Base-by-base conservation (phyloP, 2,888 invertebrate genomes). In the Microchrysa polita region DNA sequence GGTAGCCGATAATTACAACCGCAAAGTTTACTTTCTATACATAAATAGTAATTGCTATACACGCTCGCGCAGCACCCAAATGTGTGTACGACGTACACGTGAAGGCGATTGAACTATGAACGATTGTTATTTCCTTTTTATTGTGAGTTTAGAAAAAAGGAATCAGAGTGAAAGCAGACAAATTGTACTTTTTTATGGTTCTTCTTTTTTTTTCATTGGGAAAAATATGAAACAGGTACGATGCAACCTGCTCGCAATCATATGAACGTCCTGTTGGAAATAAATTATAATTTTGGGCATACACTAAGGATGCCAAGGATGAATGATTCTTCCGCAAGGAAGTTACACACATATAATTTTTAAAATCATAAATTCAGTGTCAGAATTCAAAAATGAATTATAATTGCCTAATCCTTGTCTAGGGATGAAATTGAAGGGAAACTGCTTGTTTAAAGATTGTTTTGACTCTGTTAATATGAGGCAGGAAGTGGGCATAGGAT, bases 1-100 rank as follows among this genome's bases (percentile, higher is more conserved):
- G 67, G 67, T 69, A 57, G 42, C 53, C 57, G 16, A 57, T 69
- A 69, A 69, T 69, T 69, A 69, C 57, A 20, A 57, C 27, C 27
- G n/a, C n/a, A 57, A 22, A 69, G 69, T 69, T 69, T 57, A 18
- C 69, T 69, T 69, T 69, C 53, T 52, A n/a, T n/a, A n/a, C n/a
- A n/a, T n/a, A n/a, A n/a, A n/a, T n/a, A 27, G 27, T 67, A 67
- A 67, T 67, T 67, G 53, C 27, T 53, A 48, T 52, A n/a, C n/a
- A n/a, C n/a, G n/a, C n/a, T n/a, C n/a, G n/a, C n/a, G n/a, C n/a
- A n/a, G 23, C 27, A 23, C n/a, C 20, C 67, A 22, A n/a, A 22
- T 67, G 23, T 27, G 9, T 22, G 27, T 34, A 23, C 27, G 23
- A 61, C 61, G 16, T 34, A 59, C 59, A 59, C 59, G 23, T 59